Evolutionary conservation across 1,140 invertebrate genomes (phyloP), one percentile per base, ranked within the genome.

Genomic region (Grapholita molesta): DNA sequence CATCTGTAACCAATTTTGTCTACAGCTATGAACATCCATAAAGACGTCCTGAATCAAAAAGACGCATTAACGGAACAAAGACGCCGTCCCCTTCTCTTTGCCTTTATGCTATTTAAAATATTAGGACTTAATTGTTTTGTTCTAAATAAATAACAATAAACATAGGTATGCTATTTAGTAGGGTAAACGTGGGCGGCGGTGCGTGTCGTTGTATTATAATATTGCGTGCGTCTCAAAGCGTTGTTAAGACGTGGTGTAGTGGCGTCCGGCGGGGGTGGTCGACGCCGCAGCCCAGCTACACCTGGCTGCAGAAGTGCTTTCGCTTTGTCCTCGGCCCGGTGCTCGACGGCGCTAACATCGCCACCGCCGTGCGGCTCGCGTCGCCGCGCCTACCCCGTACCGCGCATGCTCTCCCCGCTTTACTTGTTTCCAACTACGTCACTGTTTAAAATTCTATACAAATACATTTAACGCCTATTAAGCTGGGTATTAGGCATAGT

Each of bases 141-240:
- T n/a, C n/a, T n/a, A n/a, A n/a, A n/a, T n/a, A 42, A n/a, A 38
- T 71, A 79, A 82, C 78, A 76, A 82, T 82, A 83, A 82, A 75
- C 71, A 82, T 79, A 21, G 2, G 7, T 21, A 21, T 21, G 8
- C n/a, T 21, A 48, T 21, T 48, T 21, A 80, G 75, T 74, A 79
- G 80, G 82, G 33, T 35, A 30, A 8, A 83, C 82, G 80, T 82
- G 78, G 80, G 66, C 70, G 53, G 71, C 53, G 67, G 76, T 83
- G 83, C 88, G 84, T 87, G 88, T 70, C 73, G 78, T 79, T 88
- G 88, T 86, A 88, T 82, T 85, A 88, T 89, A 82, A 78, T 81
- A 70, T 87, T 87, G 88, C 88, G 88, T 90, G 88, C 75, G 77
- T 79, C 67, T 77, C 69, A 67, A 67, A 70, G 71, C 70, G 69